phyloP scores from a whole-genome alignment of 2,113 vertebrate genomes.

The Nipponia nippon region DNA sequence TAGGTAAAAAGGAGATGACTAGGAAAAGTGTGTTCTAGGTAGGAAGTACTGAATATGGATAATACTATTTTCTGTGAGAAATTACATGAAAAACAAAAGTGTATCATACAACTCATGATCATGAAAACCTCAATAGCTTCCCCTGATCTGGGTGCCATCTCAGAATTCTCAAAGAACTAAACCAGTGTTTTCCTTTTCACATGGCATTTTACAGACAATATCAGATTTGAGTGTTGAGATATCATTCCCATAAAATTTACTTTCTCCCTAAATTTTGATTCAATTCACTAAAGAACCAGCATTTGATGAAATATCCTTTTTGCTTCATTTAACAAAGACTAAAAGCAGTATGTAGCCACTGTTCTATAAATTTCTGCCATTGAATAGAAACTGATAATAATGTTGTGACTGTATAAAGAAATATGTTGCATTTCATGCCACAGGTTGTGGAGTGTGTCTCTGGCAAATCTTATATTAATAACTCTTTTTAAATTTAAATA shows the following conservation, averaged over 20 bases:
- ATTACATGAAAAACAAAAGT: not conserved
- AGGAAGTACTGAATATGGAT: not conserved
- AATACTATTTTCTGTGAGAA: not conserved
- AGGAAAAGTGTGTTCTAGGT: not conserved
- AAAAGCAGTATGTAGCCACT: not conserved
- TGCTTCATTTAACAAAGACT: not conserved
- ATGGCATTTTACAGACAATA: not conserved
- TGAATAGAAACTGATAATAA: not conserved
- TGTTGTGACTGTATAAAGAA: not conserved
- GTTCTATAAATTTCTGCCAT: not conserved
- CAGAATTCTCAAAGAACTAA: not conserved
- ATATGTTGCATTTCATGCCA: not conserved
- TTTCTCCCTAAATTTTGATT: not conserved
- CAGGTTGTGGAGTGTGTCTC: not conserved
- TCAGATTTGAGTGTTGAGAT: not conserved
- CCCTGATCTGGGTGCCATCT: not conserved
- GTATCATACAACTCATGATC: not conserved
- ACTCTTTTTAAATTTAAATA: not conserved
- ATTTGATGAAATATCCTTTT: not conserved
- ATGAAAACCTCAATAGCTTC: not conserved
- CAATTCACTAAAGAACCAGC: not conserved
- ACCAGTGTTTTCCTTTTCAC: not conserved
- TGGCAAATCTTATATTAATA: not conserved
- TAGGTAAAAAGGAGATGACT: not conserved
- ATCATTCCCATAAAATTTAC: not conserved